phyloP scores from a whole-genome alignment of 2,888 invertebrate genomes.

The Tetragonula carbonaria region DNA sequence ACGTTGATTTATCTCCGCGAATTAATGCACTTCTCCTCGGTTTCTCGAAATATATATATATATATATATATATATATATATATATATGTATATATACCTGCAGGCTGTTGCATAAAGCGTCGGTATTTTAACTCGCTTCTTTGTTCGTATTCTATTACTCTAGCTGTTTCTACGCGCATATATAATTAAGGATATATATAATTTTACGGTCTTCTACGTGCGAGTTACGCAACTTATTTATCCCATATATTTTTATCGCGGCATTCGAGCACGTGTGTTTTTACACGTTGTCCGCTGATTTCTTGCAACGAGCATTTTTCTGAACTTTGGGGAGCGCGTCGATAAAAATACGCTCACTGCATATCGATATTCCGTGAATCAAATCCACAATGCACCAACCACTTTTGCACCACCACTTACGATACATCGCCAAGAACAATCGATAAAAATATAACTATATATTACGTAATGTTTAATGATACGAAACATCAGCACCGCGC shows the following conservation, averaged over 20 bases:
- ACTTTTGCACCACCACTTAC: not conserved
- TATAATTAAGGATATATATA: not conserved
- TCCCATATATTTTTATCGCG: too few species aligned
- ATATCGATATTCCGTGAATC: not conserved
- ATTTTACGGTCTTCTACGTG: not conserved
- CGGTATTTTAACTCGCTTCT: not conserved
- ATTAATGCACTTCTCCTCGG: not conserved
- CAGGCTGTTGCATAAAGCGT: too few species aligned
- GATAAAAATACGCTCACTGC: too few species aligned
- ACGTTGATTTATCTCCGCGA: constrained; percentile 9
- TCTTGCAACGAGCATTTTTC: too few species aligned
- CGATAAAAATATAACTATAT: not conserved
- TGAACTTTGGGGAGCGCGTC: too few species aligned
- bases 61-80: too few species aligned
- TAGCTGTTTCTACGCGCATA: too few species aligned
- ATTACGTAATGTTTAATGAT: not conserved
- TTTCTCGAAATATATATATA: not conserved
- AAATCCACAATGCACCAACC: not conserved
- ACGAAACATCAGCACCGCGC: not conserved
- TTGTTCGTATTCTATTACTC: not conserved
- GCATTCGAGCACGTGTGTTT: too few species aligned
- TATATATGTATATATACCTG: too few species aligned
- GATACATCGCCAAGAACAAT: not conserved
- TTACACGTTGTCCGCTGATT: too few species aligned
- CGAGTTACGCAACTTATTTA: not conserved